phyloP scores from a whole-genome alignment of 2,888 invertebrate genomes.

The Graphium colonna region DNA sequence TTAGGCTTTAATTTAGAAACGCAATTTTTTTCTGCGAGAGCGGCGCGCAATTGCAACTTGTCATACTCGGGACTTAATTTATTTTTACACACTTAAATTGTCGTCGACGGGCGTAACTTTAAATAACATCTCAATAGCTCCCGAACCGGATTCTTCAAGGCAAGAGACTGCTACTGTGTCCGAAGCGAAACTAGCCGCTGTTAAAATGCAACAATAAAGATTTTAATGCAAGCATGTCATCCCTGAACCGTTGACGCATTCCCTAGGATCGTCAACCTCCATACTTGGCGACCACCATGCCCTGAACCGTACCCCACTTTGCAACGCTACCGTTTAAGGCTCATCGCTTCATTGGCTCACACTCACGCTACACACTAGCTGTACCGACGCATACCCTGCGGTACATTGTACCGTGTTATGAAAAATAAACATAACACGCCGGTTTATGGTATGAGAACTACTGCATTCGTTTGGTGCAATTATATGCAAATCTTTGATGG shows the following conservation, averaged over 20 bases:
- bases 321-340: conserved; percentile 47
- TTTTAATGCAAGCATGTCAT: conserved; percentile 53
- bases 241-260: conserved; percentile 63
- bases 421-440: conserved; percentile 39
- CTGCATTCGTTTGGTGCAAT: conserved; percentile 3
- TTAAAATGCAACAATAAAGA: conserved; percentile 45
- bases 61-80: too few species aligned
- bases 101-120: too few species aligned
- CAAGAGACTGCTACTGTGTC: conserved; percentile 3
- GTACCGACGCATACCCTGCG: conserved; percentile 30
- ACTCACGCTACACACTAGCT: conserved; percentile 23
- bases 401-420: conserved; percentile 41
- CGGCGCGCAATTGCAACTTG: not conserved
- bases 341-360: conserved; percentile 33
- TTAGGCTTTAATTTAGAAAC: too few species aligned
- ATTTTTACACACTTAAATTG: too few species aligned
- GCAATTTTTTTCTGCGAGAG: too few species aligned
- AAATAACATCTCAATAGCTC: conserved; percentile 14
- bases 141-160: conserved; percentile 9
- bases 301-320: conserved; percentile 26
- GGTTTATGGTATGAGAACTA: conserved; percentile 13
- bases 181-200: conserved; percentile 6
- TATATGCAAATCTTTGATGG: not conserved
- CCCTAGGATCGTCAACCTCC: conserved; percentile 69
- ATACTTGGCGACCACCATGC: conserved; percentile 35